phyloP scores from a whole-genome alignment of 2,888 invertebrate genomes.

The Vanessa cardui region DNA sequence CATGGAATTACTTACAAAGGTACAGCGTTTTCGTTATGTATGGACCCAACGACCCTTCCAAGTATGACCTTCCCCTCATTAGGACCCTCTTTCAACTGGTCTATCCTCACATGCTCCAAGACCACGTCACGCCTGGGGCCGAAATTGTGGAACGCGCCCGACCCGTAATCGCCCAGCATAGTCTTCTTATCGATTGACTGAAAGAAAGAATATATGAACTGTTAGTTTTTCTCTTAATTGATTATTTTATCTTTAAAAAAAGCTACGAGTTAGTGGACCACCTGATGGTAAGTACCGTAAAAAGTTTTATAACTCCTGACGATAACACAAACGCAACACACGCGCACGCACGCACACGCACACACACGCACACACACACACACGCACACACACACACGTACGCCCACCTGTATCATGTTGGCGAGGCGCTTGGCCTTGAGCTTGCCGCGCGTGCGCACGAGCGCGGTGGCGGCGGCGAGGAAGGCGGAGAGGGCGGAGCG shows the following conservation, averaged over 20 bases:
- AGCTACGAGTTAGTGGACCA: too few relatives aligned
- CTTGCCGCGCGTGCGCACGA: slow-evolving; percentile 86
- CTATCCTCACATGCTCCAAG: slow-evolving; percentile 68
- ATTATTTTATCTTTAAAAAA: too few relatives aligned
- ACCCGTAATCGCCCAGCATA: slow-evolving; percentile 87
- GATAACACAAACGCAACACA: slow-evolving; percentile 58
- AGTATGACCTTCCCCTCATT: slow-evolving; percentile 87
- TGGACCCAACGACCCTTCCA: slow-evolving; percentile 91
- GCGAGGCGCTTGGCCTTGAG: slow-evolving; percentile 88
- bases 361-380: slow-evolving; percentile 80
- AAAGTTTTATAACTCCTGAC: too few relatives aligned
- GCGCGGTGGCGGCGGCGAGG: slow-evolving; percentile 84
- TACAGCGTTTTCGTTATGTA: slow-evolving; percentile 88
- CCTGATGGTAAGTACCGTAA: too few relatives aligned
- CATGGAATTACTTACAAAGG: slow-evolving; percentile 86
- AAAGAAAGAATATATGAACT: slow-evolving; percentile 36
- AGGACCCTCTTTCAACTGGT: slow-evolving; percentile 82
- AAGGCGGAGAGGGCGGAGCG: slow-evolving; percentile 85
- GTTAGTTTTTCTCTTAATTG: too few relatives aligned
- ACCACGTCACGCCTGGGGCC: slow-evolving; percentile 53
- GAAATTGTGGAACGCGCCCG: slow-evolving; percentile 53
- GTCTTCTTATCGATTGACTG: slow-evolving; percentile 84
- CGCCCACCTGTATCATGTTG: slow-evolving; percentile 84
- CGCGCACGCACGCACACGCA: slow-evolving; percentile 84
- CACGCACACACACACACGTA: too few relatives aligned